Conservation (phyloP, 2,113 vertebrate genomes). For the Perca flavescens region DNA sequence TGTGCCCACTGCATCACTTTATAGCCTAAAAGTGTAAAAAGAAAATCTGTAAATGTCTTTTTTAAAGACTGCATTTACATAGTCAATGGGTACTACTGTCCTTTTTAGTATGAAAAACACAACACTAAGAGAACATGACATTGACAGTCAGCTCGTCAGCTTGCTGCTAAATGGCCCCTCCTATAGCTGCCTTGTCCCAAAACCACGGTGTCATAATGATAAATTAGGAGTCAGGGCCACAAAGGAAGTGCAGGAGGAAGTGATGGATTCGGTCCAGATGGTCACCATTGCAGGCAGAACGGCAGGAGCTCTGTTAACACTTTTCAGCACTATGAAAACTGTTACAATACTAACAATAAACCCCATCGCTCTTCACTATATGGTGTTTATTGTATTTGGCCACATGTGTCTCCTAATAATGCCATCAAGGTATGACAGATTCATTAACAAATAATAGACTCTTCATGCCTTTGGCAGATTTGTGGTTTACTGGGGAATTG, state of each 20-base stretch:
- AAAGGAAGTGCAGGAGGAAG: conserved; percentile 46
- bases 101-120: background rate
- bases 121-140: background rate
- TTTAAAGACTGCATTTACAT: too few species aligned
- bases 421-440: conserved; percentile 7
- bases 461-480: background rate
- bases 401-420: conserved; percentile 27
- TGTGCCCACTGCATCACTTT: too few species aligned
- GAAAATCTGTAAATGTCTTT: too few species aligned
- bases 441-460: conserved; percentile 9
- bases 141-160: background rate
- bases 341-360: conserved; percentile 36
- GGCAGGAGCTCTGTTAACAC: conserved; percentile 65
- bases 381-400: conserved; percentile 29
- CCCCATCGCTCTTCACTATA: background rate
- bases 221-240: conserved; percentile 46
- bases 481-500: background rate
- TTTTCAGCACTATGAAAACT: conserved; percentile 37
- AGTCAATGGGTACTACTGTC: too few species aligned
- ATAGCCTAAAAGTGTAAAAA: too few species aligned
- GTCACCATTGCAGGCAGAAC: conserved; percentile 49
- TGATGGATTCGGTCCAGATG: conserved; percentile 77
- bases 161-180: background rate
- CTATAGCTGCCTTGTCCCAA: conserved; percentile 9
- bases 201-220: conserved; percentile 45